Base-by-base conservation (phyloP, 2,113 vertebrate genomes). In the Pelmatolapia mariae region DNA sequence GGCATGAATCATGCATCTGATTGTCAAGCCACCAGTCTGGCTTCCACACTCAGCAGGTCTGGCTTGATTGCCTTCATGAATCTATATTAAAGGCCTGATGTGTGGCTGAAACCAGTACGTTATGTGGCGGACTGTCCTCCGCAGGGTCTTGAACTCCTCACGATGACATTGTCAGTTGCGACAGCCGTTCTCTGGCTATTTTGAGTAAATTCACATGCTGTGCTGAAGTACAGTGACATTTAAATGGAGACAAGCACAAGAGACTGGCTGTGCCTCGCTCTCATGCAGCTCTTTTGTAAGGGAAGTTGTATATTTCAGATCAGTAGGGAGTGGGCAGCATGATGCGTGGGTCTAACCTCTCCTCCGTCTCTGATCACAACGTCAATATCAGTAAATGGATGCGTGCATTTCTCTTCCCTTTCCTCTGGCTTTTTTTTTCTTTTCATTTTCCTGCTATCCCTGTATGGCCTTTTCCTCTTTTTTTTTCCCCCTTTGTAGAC, bases 281-380 rank as follows among this genome's bases (percentile, higher is more conserved):
- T 63, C 86, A 83, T 78, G 81, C 53, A 61, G 91, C 54, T 86
- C 87, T 82, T 89, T 93, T 93, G 83, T 89, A 50, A 88, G 57
- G 80, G 78, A 57, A 93, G 16, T 68, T 12, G n/a, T 52, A 40
- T 54, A 7, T 80, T 88, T 83, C 80, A 43, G 87, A 68, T 85
- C 56, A 85, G 90, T 82, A 86, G 80, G 81, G 86, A 88, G 93
- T 93, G 87, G 94, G 93, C 89, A 91, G 92, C 40, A 6, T 8
- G 40, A 57, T 83, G 93, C 78, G 90, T 94, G 90, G 91, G 68
- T 86, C 89, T 89, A 86, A 93, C 87, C 89, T 89, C 89, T 92
- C 91, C 93, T 93, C 83, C 78, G 3, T 88, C 82, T 83, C 89
- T 88, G 61, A 92, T 92, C 85, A 90, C 84, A 76, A 80, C 83